These are phyloP conservation scores for Bradypus variegatus DNA, from an alignment of 2,797 vertebrate species.

Conservation along the genomic window DNA sequence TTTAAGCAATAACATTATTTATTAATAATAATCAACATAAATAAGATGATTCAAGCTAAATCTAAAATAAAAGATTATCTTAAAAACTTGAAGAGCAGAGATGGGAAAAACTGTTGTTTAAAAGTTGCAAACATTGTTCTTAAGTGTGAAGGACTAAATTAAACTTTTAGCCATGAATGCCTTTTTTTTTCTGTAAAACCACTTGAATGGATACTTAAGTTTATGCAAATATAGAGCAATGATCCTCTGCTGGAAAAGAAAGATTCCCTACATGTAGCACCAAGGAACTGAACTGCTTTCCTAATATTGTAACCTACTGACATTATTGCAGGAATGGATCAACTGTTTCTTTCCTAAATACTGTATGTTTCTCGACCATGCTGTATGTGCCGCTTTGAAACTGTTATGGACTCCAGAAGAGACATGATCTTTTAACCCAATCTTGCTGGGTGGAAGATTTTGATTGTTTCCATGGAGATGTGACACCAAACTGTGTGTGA, in stretches of 20 bases:
- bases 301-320: not conserved
- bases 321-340: not conserved
- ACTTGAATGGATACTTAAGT: not conserved
- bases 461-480: too few relatives aligned
- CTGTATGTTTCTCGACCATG: not conserved
- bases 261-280: not conserved
- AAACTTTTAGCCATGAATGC: not conserved
- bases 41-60: not conserved
- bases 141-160: not conserved
- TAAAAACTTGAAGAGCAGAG: not conserved
- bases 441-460: too few relatives aligned
- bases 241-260: not conserved
- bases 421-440: too few relatives aligned
- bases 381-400: not conserved
- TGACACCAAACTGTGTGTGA: too few relatives aligned
- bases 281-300: not conserved
- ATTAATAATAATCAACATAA: not conserved
- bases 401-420: too few relatives aligned
- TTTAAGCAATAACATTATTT: constrained; percentile 5
- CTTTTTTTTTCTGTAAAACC: constrained; percentile 2
- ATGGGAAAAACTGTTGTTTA: not conserved
- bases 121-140: not conserved
- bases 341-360: not conserved
- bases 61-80: not conserved
- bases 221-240: not conserved